Base-by-base conservation (phyloP, 2,888 invertebrate species). In the Timandra comae region DNA sequence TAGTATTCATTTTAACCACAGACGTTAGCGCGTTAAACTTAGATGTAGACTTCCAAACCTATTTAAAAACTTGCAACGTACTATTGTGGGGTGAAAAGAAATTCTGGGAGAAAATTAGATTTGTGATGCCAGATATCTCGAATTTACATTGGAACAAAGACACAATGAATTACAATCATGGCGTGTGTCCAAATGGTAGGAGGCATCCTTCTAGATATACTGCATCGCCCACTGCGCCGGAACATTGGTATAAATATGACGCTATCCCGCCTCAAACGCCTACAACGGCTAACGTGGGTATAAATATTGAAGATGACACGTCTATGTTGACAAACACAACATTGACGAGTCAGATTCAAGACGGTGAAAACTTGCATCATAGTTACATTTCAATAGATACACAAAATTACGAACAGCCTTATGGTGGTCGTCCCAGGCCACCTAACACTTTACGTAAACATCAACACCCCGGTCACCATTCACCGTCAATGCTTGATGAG, bases 91-190 rank as follows among this genome's bases (percentile, higher is more conserved):
- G 92, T 45, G 95, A 96, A 74, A 91, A 91, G 57, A 88, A 93
- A 56, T 96, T 96, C 81, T 96, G 96, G 96, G 93, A 94, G 56
- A 95, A 95, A 77, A 87, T 96, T 45, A 89, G 93, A 44, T 90
- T 88, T 78, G 91, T 93, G 33, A 91, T 95, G 90, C 95, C 95
- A 39, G 96, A 96, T 50, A 84, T 86, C 49, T 81, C 88, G 32
- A 89, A 89, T 63, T 84, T 89, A 53, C 86, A 89, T 60, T 89
- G 89, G 85, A 89, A 89, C 63, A 87, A 88, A 53, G 86, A 85
- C 41, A 71, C 75, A 44, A 67, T 87, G 46, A 87, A 87, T 71
- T 87, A 87, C 53, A 84, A 78, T 60, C 87, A 87, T 59, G 78
- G 77, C 50, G 72, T 79, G 20, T 85, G 86, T 59, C 88, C 88